Evolutionary conservation across 2,797 vertebrate genomes (phyloP), one percentile per base, ranked within the genome.

Genomic region (Phaenicophaeus curvirostris): DNA sequence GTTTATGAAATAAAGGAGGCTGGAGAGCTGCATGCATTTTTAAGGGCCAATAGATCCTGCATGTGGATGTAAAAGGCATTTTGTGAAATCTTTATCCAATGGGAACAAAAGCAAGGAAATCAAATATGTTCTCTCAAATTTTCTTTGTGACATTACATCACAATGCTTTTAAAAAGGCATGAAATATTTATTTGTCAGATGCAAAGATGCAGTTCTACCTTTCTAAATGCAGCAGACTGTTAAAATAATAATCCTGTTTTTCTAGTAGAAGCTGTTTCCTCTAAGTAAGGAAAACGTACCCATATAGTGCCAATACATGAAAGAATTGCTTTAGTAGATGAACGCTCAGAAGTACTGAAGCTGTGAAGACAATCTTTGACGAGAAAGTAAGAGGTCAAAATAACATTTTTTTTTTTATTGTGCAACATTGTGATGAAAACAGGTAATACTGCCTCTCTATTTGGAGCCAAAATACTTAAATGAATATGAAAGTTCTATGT

Each of bases 381-480:
- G 65, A 76, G 61, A 78, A 78, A 85, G 46, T 59, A 90, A 67
- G n/a, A 50, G 30, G 19, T 59, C 20, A 89, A 71, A 87, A 91
- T 18, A 71, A 16, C 16, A 66, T 63, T 85, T 41, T 48, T 58
- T 23, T 3, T 10, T 8, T 21, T 13, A 18, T 30, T 54, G 3
- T 53, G 21, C 89, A n/a, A 21, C 24, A 17, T 48, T 79, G 15
- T 80, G 80, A 78, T 81, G 86, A 94, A 97, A 96, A 69, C 74
- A 63, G 53, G 27, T 80, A 54, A 42, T 82, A 72, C n/a, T 93
- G 53, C n/a, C n/a, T 28, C 61, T 86, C 13, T 93, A 50, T 93
- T 94, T 94, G 42, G 54, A 96, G 57, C 62, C 79, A 80, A 87
- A 86, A 48, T 68, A 35, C 62, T 84, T 73, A 65, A 95, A 93